phyloP scores from a whole-genome alignment of 2,797 vertebrate species.

The Trematomus bernacchii region DNA sequence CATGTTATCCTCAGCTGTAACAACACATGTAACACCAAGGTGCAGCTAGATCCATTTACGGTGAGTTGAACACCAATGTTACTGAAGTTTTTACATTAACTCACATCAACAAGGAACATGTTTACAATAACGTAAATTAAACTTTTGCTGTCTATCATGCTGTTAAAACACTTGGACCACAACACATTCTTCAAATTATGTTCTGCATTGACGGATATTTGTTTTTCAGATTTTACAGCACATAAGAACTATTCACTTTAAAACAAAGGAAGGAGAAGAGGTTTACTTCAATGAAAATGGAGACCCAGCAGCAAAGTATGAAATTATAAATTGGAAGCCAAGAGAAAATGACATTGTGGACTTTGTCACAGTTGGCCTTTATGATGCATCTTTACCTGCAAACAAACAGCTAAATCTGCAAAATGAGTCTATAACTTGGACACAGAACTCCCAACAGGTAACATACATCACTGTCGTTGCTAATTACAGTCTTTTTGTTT shows the following conservation, averaged over 20 bases:
- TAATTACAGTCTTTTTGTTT: not conserved
- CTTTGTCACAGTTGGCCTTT: conserved; percentile 80
- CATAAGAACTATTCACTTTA: conserved; percentile 62
- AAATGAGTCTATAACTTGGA: conserved; percentile 71
- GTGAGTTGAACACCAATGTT: conserved; percentile 48
- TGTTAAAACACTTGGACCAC: not conserved
- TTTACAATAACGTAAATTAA: not conserved
- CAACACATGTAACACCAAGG: conserved; percentile 63
- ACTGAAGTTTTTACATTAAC: not conserved
- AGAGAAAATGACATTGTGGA: conserved; percentile 52
- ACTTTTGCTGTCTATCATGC: not conserved
- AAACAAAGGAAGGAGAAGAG: conserved; percentile 76
- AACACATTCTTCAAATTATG: not conserved
- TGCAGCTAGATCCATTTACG: conserved; percentile 63
- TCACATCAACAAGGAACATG: not conserved
- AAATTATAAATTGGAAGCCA: conserved; percentile 84
- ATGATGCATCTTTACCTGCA: conserved; percentile 75
- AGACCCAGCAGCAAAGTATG: conserved; percentile 81
- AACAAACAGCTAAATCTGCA: conserved; percentile 64
- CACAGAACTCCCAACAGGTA: conserved; percentile 66
- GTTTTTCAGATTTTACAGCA: conserved; percentile 72
- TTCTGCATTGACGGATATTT: not conserved
- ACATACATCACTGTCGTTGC: not conserved
- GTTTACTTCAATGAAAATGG: conserved; percentile 82
- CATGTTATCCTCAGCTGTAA: conserved; percentile 74